Evolutionary conservation across 2,888 invertebrate genomes (phyloP).

Genomic region (Chouioia cunea): DNA sequence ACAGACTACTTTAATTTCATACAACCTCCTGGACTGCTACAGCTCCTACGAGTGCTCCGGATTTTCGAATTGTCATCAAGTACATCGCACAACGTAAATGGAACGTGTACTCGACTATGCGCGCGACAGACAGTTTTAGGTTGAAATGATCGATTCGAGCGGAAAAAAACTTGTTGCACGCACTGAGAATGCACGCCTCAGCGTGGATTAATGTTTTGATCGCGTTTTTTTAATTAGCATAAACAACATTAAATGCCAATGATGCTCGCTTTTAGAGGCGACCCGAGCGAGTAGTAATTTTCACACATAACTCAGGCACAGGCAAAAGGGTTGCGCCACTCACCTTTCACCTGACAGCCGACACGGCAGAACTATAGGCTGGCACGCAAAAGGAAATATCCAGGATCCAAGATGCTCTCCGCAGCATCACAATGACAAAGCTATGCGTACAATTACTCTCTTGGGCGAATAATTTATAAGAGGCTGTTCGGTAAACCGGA

Average conservation of each 20-base stretch:
- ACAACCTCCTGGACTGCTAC: too few relatives aligned
- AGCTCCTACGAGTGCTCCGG: too few relatives aligned
- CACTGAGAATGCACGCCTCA: conserved; percentile 1
- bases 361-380: conserved; percentile 13
- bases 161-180: conserved; percentile 37
- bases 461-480: not conserved
- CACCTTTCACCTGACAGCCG: not conserved
- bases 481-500: conserved; percentile 28
- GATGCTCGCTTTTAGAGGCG: conserved; percentile 33
- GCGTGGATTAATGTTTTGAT: conserved; percentile 42
- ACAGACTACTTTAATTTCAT: too few relatives aligned
- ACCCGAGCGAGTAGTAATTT: conserved; percentile 30
- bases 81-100: too few relatives aligned
- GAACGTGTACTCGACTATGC: not conserved
- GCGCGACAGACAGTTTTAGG: not conserved
- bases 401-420: conserved; percentile 35
- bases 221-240: conserved; percentile 48
- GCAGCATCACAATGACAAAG: conserved; percentile 36
- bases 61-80: too few relatives aligned
- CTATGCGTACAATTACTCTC: not conserved
- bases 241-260: conserved; percentile 46
- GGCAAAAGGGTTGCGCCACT: conserved; percentile 31
- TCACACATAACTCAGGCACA: conserved; percentile 47
- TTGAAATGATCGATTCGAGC: not conserved
- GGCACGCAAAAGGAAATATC: conserved; percentile 27